These are phyloP conservation scores for Drosophila leontia DNA, from an alignment of 1,140 invertebrate genomes.

Conservation along the genomic window DNA sequence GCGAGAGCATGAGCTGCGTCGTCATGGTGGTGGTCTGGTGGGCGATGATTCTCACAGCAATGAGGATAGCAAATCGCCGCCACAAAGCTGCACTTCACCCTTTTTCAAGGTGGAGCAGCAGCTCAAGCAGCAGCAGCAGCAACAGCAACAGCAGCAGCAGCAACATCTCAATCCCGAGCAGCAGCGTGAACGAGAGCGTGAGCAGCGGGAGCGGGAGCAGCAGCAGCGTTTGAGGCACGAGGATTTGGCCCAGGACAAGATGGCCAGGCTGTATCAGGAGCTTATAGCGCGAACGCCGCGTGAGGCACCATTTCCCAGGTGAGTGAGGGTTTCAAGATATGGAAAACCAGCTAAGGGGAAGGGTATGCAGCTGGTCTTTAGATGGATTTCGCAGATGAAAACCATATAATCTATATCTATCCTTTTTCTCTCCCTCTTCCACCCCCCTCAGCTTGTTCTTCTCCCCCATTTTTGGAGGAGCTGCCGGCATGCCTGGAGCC, in stretches of 20 bases:
- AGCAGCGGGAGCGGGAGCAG: slow-evolving; percentile 81
- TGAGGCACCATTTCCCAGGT: slow-evolving; percentile 90
- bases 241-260: slow-evolving; percentile 98
- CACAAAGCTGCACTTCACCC: slow-evolving; percentile 90
- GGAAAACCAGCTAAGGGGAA: too few relatives aligned
- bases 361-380: too few relatives aligned
- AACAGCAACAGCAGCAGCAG: slow-evolving; percentile 85
- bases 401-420: too few relatives aligned
- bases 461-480: slow-evolving; percentile 91
- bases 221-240: slow-evolving; percentile 94
- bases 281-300: slow-evolving; percentile 91
- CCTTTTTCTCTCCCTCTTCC: not conserved
- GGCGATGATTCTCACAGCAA: slow-evolving; percentile 88
- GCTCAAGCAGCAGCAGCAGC: slow-evolving; percentile 43
- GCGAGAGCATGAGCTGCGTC: slow-evolving; percentile 52
- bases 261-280: slow-evolving; percentile 98
- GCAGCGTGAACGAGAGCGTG: slow-evolving; percentile 88
- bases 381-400: too few relatives aligned
- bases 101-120: slow-evolving; percentile 88
- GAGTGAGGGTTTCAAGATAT: slow-evolving; percentile 38
- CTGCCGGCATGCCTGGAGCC: slow-evolving; percentile 87
- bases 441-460: slow-evolving; percentile 88
- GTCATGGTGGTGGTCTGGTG: slow-evolving; percentile 24
- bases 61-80: slow-evolving; percentile 93
- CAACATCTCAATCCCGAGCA: slow-evolving; percentile 65